Base-by-base conservation (phyloP, 2,888 invertebrate species). In the Exephanes ischioxanthus region DNA sequence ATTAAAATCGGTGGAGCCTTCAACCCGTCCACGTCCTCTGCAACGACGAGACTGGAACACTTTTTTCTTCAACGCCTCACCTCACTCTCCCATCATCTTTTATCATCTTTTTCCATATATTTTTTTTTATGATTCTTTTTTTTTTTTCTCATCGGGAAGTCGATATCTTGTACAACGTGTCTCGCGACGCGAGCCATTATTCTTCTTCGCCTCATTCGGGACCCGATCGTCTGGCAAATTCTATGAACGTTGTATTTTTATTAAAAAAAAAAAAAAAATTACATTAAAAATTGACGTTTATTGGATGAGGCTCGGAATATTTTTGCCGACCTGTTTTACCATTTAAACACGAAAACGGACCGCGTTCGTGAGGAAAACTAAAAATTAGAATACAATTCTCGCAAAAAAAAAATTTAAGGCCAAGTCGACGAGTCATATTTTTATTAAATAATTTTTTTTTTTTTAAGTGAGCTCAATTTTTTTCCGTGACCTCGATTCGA, bases 1-100 rank as follows among this genome's bases (percentile, higher is more conserved):
- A 91, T 91, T 91, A 91, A 92, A 92, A 92, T 91, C 91, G 91
- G 80, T 88, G 87, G 87, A 30, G 41, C 41, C 58, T 76, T 55
- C 41, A 45, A 37, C 45, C 22, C 58, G 51, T 58, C 11, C 22
- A 53, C n/a, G 61, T 58, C 53, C 51, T 14, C 45, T 14, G 45
- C 75, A 68, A 51, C 68, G 58, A 68, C 67, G 58, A 58, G 79
- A 63, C 63, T 53, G 51, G 48, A 71, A 26, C 37, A 67, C 19
- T 61, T 53, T 53, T 61, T 61, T 61, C 70, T 68, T 55, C 68
- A 41, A 3, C 67, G 37, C 72, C 72, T 79, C 45, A 45, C 11
- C 66, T 26, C 26, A 37, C 68, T 19, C 51, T 19, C n/a, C 45
- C 16, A 72, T 55, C 58, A 16, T 48, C 58, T 41, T 33, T 22